Conservation (phyloP, 2,113 vertebrate species). For the Syngnathus scovelli region DNA sequence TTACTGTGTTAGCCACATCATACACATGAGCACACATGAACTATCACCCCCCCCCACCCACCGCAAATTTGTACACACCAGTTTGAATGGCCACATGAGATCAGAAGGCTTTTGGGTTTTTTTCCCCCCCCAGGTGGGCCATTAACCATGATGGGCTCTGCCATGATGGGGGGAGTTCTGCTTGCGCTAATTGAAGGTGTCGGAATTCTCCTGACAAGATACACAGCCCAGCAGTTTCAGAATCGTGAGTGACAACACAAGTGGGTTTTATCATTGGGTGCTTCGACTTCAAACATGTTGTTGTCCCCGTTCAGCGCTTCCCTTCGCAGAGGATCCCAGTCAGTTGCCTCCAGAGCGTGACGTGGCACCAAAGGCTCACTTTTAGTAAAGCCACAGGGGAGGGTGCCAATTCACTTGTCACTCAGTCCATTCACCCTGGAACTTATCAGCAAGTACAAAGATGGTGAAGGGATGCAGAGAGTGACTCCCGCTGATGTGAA, state of each 20-base stretch:
- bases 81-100: background rate
- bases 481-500: conserved; percentile 3
- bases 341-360: conserved; percentile 69
- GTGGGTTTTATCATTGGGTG: background rate
- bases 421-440: conserved; percentile 4
- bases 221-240: conserved; percentile 84
- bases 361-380: conserved; percentile 55
- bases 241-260: conserved; percentile 72
- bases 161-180: conserved; percentile 85
- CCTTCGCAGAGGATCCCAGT: conserved; percentile 77
- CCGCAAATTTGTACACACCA: background rate
- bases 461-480: conserved; percentile 4
- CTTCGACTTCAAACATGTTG: background rate
- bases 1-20: too few relatives aligned
- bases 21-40: too few relatives aligned
- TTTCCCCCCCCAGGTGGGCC: conserved; percentile 74
- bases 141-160: conserved; percentile 84
- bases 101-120: conserved; percentile 4
- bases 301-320: conserved; percentile 63
- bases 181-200: conserved; percentile 84
- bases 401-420: conserved; percentile 21
- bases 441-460: conserved; percentile 11
- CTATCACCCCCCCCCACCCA: too few relatives aligned
- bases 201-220: conserved; percentile 83
- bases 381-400: conserved; percentile 56